Percentiles rank a stretch among this genome's conserved stretches.
phyloP scores from a whole-genome alignment of 2,888 invertebrate species.

The Liposcelis brunnea region DNA sequence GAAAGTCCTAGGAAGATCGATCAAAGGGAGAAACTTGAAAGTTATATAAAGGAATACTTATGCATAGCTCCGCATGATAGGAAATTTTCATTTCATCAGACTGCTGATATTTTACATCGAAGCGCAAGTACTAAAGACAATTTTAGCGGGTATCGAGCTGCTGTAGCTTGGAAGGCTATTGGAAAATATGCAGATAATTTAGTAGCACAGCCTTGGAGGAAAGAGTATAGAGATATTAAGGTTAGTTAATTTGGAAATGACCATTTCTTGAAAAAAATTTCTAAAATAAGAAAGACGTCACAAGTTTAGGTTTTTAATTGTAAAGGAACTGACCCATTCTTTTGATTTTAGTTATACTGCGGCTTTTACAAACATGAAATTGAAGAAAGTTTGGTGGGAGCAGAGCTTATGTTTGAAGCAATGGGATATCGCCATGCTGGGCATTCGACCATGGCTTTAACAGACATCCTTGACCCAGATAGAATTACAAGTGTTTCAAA shows the following conservation, averaged over 20 bases:
- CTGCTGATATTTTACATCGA: constrained; percentile 53
- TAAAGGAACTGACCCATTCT: constrained; percentile 7
- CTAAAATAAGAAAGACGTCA: too few relatives aligned
- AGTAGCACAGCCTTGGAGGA: constrained; percentile 73
- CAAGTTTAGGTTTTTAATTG: too few relatives aligned
- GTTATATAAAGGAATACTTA: constrained; percentile 58
- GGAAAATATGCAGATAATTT: constrained; percentile 75
- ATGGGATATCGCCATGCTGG: constrained; percentile 61
- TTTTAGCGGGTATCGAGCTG: constrained; percentile 66
- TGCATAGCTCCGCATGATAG: constrained; percentile 58
- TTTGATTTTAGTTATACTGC: constrained; percentile 49
- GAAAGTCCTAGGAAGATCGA: constrained; percentile 61
- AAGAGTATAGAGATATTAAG: constrained; percentile 65
- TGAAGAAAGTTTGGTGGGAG: constrained; percentile 59
- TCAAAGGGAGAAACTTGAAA: constrained; percentile 60
- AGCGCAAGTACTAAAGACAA: constrained; percentile 51
- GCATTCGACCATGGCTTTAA: constrained; percentile 32
- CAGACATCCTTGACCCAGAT: constrained; percentile 66
- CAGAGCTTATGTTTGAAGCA: constrained; percentile 55
- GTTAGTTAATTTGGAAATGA: constrained; percentile 32
- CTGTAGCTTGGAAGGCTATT: constrained; percentile 67
- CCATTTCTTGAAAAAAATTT: too few relatives aligned
- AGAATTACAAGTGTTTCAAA: constrained; percentile 59
- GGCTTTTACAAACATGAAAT: constrained; percentile 81
- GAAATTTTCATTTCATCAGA: constrained; percentile 61